These are phyloP conservation scores for Polia nebulosa DNA, from an alignment of 2,888 invertebrate species.

Conservation along the genomic window DNA sequence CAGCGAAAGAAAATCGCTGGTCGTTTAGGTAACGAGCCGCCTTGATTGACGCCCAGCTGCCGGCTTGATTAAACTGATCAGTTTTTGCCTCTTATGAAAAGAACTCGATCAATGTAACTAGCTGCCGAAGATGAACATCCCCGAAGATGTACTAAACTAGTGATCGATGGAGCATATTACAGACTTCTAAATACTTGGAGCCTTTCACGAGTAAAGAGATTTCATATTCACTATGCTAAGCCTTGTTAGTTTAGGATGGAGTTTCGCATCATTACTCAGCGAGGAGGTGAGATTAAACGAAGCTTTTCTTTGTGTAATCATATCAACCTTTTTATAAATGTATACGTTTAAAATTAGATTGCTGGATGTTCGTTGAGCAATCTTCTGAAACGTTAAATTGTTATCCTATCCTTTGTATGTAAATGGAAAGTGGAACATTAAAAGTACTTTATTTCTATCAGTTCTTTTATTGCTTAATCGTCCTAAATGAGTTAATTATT, in stretches of 20 bases:
- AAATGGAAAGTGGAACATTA: conserved; percentile 37
- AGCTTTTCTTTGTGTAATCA: conserved; percentile 53
- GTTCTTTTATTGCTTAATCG: conserved; percentile 28
- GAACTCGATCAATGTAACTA: conserved; percentile 82
- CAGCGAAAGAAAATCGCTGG: conserved; percentile 87
- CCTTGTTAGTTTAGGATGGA: conserved; percentile 44
- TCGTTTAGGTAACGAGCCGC: conserved; percentile 87
- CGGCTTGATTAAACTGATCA: conserved; percentile 88
- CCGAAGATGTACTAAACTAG: conserved; percentile 54
- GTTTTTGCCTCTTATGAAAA: conserved; percentile 86
- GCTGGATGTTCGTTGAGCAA: conserved; percentile 39
- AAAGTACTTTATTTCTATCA: conserved; percentile 28
- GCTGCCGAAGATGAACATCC: conserved; percentile 72
- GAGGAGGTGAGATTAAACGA: conserved; percentile 30
- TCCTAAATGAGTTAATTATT: conserved; percentile 23
- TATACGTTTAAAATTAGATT: conserved; percentile 51
- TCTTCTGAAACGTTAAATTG: conserved; percentile 31
- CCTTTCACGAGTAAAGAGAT: conserved; percentile 64
- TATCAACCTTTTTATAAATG: conserved; percentile 55
- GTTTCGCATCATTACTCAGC: conserved; percentile 31
- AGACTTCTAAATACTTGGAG: conserved; percentile 45
- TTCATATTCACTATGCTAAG: conserved; percentile 35
- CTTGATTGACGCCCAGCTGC: conserved; percentile 85
- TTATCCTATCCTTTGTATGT: conserved; percentile 33
- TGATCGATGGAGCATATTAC: conserved; percentile 59